phyloP scores from a whole-genome alignment of 2,797 vertebrate species.

The Rhinogobio ventralis region DNA sequence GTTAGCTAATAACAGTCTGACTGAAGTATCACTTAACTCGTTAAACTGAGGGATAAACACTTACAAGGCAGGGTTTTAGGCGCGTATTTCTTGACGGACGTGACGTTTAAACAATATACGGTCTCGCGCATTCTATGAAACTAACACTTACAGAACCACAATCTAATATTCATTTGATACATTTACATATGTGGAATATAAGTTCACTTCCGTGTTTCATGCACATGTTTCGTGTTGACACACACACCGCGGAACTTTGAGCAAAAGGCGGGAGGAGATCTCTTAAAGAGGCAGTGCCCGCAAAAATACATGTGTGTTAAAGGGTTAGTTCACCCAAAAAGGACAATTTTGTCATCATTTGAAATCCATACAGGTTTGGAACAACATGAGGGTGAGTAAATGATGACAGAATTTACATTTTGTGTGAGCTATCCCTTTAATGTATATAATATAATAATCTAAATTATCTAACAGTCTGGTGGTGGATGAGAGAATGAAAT shows the following conservation, averaged over 20 bases:
- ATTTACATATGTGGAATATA: neutral
- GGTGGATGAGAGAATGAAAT: neutral
- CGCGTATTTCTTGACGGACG: neutral
- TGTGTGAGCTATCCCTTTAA: no score
- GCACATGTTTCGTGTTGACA: slow-evolving; percentile 36
- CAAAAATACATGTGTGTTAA: neutral
- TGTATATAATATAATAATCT: neutral
- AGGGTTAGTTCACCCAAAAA: neutral
- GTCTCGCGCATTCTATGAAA: neutral
- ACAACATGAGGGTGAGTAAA: neutral
- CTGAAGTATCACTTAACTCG: slow-evolving; percentile 13
- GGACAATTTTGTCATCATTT: neutral
- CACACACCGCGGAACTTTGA: slow-evolving; percentile 72
- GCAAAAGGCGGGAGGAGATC: slow-evolving; percentile 68
- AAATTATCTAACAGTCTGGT: neutral
- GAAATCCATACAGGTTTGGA: neutral
- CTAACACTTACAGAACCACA: neutral
- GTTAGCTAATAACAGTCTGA: neutral
- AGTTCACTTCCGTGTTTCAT: slow-evolving; percentile 35
- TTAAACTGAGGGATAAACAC: slow-evolving; percentile 29
- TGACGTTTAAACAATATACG: neutral
- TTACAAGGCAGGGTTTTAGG: slow-evolving; percentile 15
- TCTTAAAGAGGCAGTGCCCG: slow-evolving; percentile 59
- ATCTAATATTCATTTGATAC: no score
- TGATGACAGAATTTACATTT: neutral